phyloP scores from a whole-genome alignment of 2,113 vertebrate genomes.

The Nanorana parkeri region DNA sequence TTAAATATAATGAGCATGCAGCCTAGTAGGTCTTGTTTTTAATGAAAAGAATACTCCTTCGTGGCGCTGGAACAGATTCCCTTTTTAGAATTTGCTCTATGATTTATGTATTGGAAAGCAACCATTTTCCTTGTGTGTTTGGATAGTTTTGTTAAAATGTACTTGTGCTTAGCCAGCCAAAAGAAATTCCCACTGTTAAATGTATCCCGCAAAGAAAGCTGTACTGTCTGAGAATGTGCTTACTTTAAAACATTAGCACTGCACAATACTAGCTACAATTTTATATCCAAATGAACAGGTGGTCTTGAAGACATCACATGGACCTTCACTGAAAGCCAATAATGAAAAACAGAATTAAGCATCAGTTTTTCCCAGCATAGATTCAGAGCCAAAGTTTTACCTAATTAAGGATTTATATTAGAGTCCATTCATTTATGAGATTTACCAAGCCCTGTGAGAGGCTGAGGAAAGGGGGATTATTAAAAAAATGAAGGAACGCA shows the following conservation, averaged over 20 bases:
- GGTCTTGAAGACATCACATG: too few relatives aligned
- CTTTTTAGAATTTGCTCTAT: background rate
- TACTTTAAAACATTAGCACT: background rate
- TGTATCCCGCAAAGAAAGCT: background rate
- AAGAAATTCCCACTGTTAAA: slow-evolving; percentile 10
- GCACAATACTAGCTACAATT: background rate
- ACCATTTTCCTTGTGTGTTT: background rate
- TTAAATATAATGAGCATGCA: too few relatives aligned
- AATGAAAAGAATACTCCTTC: background rate
- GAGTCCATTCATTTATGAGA: too few relatives aligned
- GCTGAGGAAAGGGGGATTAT: too few relatives aligned
- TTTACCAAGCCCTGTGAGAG: too few relatives aligned
- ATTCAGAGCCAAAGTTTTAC: too few relatives aligned
- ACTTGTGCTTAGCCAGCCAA: background rate
- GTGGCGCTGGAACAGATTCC: background rate
- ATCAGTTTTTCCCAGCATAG: too few relatives aligned
- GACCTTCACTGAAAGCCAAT: too few relatives aligned
- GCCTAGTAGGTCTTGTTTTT: too few relatives aligned
- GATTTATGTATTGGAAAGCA: slow-evolving; percentile 4
- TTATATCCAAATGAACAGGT: background rate
- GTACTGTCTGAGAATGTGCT: background rate
- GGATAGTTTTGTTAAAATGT: slow-evolving; percentile 1
- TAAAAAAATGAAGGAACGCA: too few relatives aligned
- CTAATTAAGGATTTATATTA: too few relatives aligned
- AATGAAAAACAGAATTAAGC: too few relatives aligned